Conservation (phyloP, 2,888 invertebrate genomes). For the Diaprepes abbreviatus region DNA sequence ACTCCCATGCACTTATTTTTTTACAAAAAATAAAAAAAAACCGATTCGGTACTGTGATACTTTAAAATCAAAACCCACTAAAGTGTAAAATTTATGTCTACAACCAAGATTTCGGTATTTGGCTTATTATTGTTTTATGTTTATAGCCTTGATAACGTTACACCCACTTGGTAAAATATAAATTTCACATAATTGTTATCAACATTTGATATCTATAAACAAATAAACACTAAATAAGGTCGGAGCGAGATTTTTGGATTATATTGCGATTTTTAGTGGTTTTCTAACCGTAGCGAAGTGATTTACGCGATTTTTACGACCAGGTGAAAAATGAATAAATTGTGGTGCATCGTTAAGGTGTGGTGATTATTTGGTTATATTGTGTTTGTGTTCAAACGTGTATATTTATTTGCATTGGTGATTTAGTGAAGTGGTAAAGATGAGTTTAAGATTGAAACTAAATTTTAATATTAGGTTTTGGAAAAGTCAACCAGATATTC, state of each 20-base stretch:
- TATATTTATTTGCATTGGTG: not conserved
- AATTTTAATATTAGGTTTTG: constrained; percentile 19
- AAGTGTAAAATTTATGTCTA: no score
- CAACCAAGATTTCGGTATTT: no score
- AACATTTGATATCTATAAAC: constrained; percentile 28
- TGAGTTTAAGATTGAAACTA: constrained; percentile 20
- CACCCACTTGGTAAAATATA: not conserved
- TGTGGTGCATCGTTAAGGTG: no score
- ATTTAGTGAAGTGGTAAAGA: constrained; percentile 17
- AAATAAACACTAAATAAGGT: constrained; percentile 18
- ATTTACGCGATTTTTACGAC: no score
- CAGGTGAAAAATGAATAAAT: no score
- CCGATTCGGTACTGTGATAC: no score
- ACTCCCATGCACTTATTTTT: no score
- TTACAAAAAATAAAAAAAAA: no score
- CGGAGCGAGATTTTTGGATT: constrained; percentile 8
- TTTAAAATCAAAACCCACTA: no score
- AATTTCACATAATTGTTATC: constrained; percentile 20
- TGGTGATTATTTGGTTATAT: not conserved
- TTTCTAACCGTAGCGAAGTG: no score
- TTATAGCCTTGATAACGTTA: no score
- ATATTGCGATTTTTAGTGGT: constrained; percentile 7
- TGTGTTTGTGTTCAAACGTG: not conserved
- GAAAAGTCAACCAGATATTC: constrained; percentile 28
- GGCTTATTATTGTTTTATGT: no score